phyloP scores from a whole-genome alignment of 2,113 vertebrate genomes.

The Myxocyprinus asiaticus region DNA sequence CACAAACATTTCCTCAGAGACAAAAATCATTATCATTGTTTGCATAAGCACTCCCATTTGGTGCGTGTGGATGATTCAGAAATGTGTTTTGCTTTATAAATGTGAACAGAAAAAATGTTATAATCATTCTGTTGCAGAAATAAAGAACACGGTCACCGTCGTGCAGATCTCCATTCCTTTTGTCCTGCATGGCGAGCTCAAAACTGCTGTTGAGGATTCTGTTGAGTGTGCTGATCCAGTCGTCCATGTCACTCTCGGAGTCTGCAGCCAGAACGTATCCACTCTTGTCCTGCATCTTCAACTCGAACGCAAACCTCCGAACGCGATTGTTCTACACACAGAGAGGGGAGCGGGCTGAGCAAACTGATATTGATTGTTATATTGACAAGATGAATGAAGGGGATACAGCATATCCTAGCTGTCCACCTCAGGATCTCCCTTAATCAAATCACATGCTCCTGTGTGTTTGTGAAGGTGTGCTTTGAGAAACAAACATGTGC shows the following conservation, averaged over 20 bases:
- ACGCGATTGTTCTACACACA: conserved; percentile 89
- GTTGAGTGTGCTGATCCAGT: conserved; percentile 93
- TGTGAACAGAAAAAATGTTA: not conserved
- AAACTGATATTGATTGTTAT: no score
- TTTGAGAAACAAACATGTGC: no score
- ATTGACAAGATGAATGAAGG: no score
- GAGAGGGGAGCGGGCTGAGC: no score
- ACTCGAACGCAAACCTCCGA: conserved; percentile 92
- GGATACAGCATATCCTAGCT: no score
- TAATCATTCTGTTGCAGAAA: no score
- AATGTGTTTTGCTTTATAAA: not conserved
- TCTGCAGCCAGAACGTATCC: conserved; percentile 94
- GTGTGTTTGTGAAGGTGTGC: no score
- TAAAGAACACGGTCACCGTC: no score
- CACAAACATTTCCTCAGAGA: no score
- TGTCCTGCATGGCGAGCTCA: conserved; percentile 96
- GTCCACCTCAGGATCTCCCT: no score
- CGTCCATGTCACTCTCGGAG: conserved; percentile 94
- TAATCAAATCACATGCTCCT: no score
- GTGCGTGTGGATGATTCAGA: not conserved
- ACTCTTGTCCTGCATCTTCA: conserved; percentile 99
- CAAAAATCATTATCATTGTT: not conserved
- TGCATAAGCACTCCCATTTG: no score
- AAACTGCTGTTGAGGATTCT: conserved; percentile 96
- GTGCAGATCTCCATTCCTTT: conserved; percentile 91